Evolutionary conservation across 2,113 vertebrate species (phyloP), one percentile per base, ranked within the genome.

Genomic region (Bubalus kerabau): DNA sequence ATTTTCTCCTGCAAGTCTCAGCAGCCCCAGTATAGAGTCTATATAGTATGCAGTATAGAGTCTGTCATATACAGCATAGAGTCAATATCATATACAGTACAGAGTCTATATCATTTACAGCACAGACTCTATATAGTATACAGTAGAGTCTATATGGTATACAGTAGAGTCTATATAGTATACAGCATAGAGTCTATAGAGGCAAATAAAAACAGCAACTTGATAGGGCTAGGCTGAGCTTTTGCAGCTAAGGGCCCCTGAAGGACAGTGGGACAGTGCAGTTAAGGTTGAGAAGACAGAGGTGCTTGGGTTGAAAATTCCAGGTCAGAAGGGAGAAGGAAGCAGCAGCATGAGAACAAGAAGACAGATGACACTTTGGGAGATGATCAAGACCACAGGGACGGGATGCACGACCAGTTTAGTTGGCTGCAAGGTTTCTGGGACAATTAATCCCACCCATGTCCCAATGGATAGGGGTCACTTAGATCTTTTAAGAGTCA

Each of bases 1-100:
- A 56, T 67, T 80, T 80, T 88, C 60, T 17, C 46, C 74, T 62
- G 36, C 28, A 90, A 95, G 87, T 91, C 78, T 95, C 74, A 62
- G 60, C 19, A 57, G 50, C 57, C 59, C 52, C 56, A 62, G 67
- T 60, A 85, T 5, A 83, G 60, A 62, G 60, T 32, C 28, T 62
- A 30, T 32, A 62, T 3, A 67, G 32, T 67, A n/a, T 10, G 19
- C 32, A n/a, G 32, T 2, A 32, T 5, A n/a, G 17, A n/a, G 32
- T 36, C 64, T 36, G 28, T 32, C 5, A 0, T 67, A 67, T 67
- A 21, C 17, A 67, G n/a, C 16, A 32, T 5, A 67, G 0, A n/a
- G 62, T n/a, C 32, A 9, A n/a, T 17, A 4, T 17, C 30, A 16
- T 67, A 64, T 19, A 64, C 15, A 64, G 16, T 9, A 67, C 0